Evolutionary conservation across 2,888 invertebrate genomes (phyloP).

Genomic region (Seladonia tumulorum): DNA sequence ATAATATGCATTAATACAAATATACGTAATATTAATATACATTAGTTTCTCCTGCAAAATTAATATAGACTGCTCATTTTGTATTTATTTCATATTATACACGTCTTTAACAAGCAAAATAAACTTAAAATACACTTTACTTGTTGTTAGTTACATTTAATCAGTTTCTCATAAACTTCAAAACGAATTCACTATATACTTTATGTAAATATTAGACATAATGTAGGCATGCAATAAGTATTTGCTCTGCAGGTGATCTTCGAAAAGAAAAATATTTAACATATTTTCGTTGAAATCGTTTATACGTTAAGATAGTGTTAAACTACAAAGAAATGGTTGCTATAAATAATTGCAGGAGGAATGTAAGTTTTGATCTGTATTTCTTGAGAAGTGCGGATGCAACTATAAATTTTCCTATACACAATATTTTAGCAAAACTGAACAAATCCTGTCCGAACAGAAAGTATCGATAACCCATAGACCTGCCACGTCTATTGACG

Average conservation of each 20-base stretch:
- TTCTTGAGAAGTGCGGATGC: not conserved
- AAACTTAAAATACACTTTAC: not conserved
- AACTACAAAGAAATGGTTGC: not conserved
- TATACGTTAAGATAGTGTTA: not conserved
- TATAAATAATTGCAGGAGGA: not conserved
- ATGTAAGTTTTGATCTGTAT: not conserved
- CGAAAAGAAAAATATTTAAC: not conserved
- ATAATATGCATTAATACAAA: too few species aligned
- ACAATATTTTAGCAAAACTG: not conserved
- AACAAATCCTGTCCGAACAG: too few species aligned
- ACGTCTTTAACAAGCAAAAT: not conserved
- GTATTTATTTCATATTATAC: not conserved
- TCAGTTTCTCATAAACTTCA: too few species aligned
- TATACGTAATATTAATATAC: too few species aligned
- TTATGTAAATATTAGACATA: too few species aligned
- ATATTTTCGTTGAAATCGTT: not conserved
- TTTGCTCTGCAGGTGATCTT: not conserved
- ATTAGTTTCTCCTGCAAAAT: not conserved
- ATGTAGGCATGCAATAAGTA: not conserved
- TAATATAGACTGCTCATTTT: not conserved
- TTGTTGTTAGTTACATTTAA: too few species aligned
- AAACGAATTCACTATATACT: too few species aligned
- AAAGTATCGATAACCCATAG: not conserved
- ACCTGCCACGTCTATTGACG: not conserved
- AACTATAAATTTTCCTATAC: not conserved